phyloP scores from a whole-genome alignment of 2,797 vertebrate genomes.

The Knipowitschia caucasica region DNA sequence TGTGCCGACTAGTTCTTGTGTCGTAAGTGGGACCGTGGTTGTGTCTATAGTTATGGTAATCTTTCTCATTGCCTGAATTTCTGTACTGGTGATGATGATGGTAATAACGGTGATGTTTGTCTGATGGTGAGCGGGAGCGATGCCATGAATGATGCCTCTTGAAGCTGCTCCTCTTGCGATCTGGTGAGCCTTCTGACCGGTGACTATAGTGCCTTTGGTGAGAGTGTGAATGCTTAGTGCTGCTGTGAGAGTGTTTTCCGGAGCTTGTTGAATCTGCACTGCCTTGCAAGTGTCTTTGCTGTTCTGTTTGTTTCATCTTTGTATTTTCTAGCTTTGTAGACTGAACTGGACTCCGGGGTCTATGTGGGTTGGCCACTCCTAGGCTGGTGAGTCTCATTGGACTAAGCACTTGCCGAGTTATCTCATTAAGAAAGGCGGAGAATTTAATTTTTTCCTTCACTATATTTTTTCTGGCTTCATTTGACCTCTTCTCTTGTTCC shows the following conservation, averaged over 20 bases:
- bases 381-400: constrained; percentile 79
- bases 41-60: constrained; percentile 17
- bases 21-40: not conserved
- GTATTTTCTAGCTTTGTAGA: constrained; percentile 36
- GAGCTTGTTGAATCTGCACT: constrained; percentile 63
- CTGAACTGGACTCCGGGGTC: constrained; percentile 44
- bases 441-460: constrained; percentile 79
- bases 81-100: constrained; percentile 22
- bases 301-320: constrained; percentile 31
- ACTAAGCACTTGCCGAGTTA: constrained; percentile 83
- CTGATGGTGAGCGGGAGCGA: constrained; percentile 27
- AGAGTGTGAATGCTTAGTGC: constrained; percentile 40
- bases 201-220: constrained; percentile 26
- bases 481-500: constrained; percentile 52
- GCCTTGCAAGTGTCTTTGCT: constrained; percentile 30
- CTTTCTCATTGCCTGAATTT: constrained; percentile 8
- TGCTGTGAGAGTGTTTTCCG: constrained; percentile 42
- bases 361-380: constrained; percentile 72
- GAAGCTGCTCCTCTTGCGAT: constrained; percentile 28
- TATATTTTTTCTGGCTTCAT: constrained; percentile 60
- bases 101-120: constrained; percentile 32
- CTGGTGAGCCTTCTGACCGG: constrained; percentile 19
- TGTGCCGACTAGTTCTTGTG: constrained; percentile 14
- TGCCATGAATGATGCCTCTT: constrained; percentile 28
- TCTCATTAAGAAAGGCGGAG: constrained; percentile 84